Conservation (phyloP, 2,888 invertebrate genomes). For the Chloromyia formosa region DNA sequence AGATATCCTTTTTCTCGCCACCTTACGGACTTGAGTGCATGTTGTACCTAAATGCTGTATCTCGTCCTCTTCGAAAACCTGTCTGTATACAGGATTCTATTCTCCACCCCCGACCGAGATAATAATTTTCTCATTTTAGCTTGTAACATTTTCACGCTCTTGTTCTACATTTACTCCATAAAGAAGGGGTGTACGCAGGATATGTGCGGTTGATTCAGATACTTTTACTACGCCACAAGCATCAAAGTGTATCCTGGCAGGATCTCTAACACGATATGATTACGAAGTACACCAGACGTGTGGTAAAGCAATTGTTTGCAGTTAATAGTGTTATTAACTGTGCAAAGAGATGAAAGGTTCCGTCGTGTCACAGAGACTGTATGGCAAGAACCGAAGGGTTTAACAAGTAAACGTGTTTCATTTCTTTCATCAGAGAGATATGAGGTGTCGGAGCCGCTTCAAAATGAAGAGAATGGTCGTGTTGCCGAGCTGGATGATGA, state of each 20-base stretch:
- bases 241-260: background rate
- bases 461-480: background rate
- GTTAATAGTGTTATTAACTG: constrained; percentile 20
- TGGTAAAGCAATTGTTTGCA: constrained; percentile 30
- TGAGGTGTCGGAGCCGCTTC: background rate
- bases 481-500: background rate
- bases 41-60: background rate
- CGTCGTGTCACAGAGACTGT: too few relatives aligned
- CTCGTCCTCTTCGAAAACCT: background rate
- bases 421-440: background rate
- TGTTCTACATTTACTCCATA: background rate
- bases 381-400: background rate
- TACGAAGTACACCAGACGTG: background rate
- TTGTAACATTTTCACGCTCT: constrained; percentile 31
- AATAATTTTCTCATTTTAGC: constrained; percentile 27
- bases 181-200: background rate
- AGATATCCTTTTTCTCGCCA: constrained; percentile 14
- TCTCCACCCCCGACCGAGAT: background rate
- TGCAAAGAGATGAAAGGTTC: background rate
- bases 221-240: too few relatives aligned
- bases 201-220: background rate
- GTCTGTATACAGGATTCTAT: too few relatives aligned
- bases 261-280: constrained; percentile 15
- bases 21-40: background rate
- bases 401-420: background rate